Percentiles rank a stretch among this genome's conserved stretches.
phyloP scores from a whole-genome alignment of 1,140 invertebrate genomes.

The Heliconius nattereri region DNA sequence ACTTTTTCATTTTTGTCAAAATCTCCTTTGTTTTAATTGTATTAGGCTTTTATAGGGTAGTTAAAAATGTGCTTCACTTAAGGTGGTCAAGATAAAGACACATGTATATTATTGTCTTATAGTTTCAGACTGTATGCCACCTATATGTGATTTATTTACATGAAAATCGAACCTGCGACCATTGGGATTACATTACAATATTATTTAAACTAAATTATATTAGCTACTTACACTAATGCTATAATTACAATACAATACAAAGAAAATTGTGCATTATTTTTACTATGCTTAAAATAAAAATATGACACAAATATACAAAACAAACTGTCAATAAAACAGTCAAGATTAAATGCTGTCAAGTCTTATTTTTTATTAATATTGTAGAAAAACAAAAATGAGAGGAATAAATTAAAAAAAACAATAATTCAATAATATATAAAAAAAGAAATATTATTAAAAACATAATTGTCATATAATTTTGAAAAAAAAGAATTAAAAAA shows the following conservation, averaged over 20 bases:
- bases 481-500: too few species aligned
- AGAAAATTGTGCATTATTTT: slow-evolving; percentile 25
- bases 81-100: too few species aligned
- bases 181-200: neutral
- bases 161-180: neutral
- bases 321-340: slow-evolving; percentile 14
- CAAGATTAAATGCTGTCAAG: slow-evolving; percentile 9
- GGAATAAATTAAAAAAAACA: too few species aligned
- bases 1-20: too few species aligned
- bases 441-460: too few species aligned
- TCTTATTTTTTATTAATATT: neutral
- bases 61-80: too few species aligned
- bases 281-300: slow-evolving; percentile 10
- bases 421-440: too few species aligned
- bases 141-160: neutral
- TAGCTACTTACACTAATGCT: neutral
- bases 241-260: neutral
- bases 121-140: too few species aligned
- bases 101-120: too few species aligned
- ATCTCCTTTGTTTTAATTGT: too few species aligned
- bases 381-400: neutral
- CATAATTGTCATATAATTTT: too few species aligned
- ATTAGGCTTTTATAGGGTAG: too few species aligned
- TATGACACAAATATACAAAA: slow-evolving; percentile 39
- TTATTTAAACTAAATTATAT: neutral